These are phyloP conservation scores for Zonitis immaculata DNA, from an alignment of 2,888 invertebrate genomes.

Conservation along the genomic window DNA sequence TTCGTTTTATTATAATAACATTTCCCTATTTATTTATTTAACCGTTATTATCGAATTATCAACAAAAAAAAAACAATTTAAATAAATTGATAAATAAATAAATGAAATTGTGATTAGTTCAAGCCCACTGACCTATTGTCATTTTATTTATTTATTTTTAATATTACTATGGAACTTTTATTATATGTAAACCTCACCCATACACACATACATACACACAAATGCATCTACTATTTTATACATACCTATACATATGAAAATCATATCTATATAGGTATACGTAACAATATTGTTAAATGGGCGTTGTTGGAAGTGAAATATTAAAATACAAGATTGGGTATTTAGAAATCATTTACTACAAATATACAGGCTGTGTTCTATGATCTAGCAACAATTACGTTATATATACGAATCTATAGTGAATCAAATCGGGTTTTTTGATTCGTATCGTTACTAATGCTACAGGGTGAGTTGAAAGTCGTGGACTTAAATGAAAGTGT, in stretches of 20 bases:
- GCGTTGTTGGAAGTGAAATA: not conserved
- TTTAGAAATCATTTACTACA: too few relatives aligned
- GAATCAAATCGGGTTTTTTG: too few relatives aligned
- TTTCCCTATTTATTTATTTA: not conserved
- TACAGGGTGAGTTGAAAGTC: too few relatives aligned
- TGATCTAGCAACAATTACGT: too few relatives aligned
- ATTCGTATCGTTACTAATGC: too few relatives aligned
- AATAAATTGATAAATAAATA: too few relatives aligned
- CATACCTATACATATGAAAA: not conserved
- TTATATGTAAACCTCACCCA: not conserved
- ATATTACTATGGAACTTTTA: not conserved
- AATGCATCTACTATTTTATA: too few relatives aligned
- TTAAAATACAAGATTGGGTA: too few relatives aligned
- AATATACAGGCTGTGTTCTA: too few relatives aligned
- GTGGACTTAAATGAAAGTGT: too few relatives aligned
- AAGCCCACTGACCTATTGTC: constrained; percentile 1
- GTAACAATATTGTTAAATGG: not conserved
- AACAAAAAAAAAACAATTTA: not conserved
- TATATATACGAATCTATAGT: too few relatives aligned
- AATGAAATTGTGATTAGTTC: not conserved
- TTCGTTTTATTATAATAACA: not conserved
- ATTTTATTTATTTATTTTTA: not conserved
- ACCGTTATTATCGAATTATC: not conserved
- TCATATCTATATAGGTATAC: not conserved
- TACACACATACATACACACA: not conserved